Conservation (phyloP, 2,797 vertebrate species). For the Microctenopoma lineatum region DNA sequence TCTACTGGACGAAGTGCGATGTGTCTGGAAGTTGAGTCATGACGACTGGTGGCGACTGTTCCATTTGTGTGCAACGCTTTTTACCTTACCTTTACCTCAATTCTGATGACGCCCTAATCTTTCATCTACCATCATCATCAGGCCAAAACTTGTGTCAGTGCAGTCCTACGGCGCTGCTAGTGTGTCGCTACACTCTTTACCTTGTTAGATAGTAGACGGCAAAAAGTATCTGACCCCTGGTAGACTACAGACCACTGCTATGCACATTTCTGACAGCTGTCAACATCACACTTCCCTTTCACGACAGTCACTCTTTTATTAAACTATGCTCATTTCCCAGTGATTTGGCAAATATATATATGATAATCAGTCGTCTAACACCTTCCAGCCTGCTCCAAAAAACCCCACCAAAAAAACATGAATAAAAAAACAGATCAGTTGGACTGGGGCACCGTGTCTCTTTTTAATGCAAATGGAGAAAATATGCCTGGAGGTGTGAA, state of each 20-base stretch:
- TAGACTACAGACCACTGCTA: background rate
- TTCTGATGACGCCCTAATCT: too few species aligned
- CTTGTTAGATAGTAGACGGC: background rate
- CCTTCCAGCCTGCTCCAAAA: background rate
- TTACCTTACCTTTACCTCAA: too few species aligned
- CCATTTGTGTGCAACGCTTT: too few species aligned
- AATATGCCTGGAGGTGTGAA: conserved; percentile 14
- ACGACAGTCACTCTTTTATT: background rate
- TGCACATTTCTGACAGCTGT: conserved; percentile 37
- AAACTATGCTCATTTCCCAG: background rate
- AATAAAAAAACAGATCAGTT: background rate
- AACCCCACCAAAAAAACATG: background rate
- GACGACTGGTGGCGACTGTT: too few species aligned
- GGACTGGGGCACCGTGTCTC: background rate
- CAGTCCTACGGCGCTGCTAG: background rate
- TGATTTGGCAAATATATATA: conserved; percentile 11
- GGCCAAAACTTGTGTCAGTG: background rate
- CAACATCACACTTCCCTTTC: conserved; percentile 28
- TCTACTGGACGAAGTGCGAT: too few species aligned
- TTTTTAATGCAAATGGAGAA: conserved; percentile 27
- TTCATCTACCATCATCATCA: background rate
- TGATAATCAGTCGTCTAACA: conserved; percentile 5
- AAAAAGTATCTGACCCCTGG: background rate
- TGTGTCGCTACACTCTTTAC: background rate
- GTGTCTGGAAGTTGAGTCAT: too few species aligned